Evolutionary conservation across 2,113 vertebrate species (phyloP), one percentile per base, ranked within the genome.

Genomic region (Platysternon megacephalum): DNA sequence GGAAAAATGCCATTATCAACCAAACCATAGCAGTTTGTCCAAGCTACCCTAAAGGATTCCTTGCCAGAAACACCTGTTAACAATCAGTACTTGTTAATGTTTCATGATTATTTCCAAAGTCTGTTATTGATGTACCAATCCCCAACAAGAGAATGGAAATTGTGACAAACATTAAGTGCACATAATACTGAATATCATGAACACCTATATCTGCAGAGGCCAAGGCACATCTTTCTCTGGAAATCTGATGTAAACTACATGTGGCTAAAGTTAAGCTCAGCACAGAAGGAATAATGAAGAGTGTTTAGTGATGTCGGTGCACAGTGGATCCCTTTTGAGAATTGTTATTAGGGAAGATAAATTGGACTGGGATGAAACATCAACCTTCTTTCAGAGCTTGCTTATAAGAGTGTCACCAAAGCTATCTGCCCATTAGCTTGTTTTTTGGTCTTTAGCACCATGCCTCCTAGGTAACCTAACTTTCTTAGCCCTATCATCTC

Each of bases 51-150:
- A 89, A 56, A 96, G 93, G 85, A 93, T 79, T 88, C 84, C 79
- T 87, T 94, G 93, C 94, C 95, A 97, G 94, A 95, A 96, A 95
- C 96, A 97, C 96, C 97, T 97, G 96, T 82, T 97, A 97, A 96
- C 94, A 97, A 97, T 98, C 94, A 96, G 91, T 91, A 96, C 84
- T 95, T 95, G 88, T 95, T 96, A 96, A 95, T 95, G 85, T 95
- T 96, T 96, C 96, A 95, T 95, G 94, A 88, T 96, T 97, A 89
- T 95, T 97, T 94, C 94, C 82, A 86, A 94, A 97, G 88, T 89
- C 51, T 95, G 86, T 96, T 97, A 95, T 94, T 97, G 90, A 86
- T 90, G 72, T 87, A 49, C 42, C 74, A 65, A 52, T 46, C 88
- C 88, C 79, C 3, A 11, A 5, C 83, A 65, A 68, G 78, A 97